phyloP scores from a whole-genome alignment of 1,140 invertebrate species.

The Caenorhabditis brenneri region DNA sequence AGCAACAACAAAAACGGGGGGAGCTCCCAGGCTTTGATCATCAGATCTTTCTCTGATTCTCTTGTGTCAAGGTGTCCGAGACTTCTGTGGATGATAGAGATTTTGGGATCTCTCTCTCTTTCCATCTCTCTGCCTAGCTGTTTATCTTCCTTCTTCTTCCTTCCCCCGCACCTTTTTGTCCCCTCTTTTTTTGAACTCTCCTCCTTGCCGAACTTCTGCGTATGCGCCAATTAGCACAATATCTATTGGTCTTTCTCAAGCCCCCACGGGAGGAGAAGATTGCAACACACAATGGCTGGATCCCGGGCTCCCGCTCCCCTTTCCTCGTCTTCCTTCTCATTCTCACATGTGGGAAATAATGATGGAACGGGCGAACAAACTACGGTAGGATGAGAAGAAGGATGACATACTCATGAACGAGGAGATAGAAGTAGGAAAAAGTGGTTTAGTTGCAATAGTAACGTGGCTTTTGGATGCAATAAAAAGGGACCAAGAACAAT shows the following conservation, averaged over 20 bases:
- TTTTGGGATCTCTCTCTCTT: not conserved
- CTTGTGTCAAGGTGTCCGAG: not conserved
- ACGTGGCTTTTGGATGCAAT: not conserved
- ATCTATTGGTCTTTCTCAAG: not conserved
- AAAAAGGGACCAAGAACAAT: not conserved
- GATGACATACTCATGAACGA: not conserved
- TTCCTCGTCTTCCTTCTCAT: not conserved
- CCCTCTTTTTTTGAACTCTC: conserved; percentile 12
- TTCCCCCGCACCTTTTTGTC: conserved; percentile 18
- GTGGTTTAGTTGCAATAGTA: conserved; percentile 3
- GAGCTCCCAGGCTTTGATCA: not conserved
- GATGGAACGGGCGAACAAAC: conserved; percentile 37
- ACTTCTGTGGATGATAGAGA: not conserved
- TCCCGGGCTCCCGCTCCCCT: not conserved
- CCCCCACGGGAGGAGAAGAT: not conserved
- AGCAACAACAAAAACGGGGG: not conserved
- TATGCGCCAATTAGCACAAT: conserved; percentile 34
- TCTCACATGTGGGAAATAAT: conserved; percentile 15
- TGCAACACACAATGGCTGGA: conserved; percentile 8
- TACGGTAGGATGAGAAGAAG: not conserved
- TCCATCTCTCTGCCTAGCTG: not conserved
- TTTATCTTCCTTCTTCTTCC: conserved; percentile 15
- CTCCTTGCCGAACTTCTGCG: not conserved
- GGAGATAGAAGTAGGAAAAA: not conserved
- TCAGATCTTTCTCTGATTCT: not conserved